Conservation (phyloP, 2,888 invertebrate genomes). For the Oscheius myriophilus region DNA sequence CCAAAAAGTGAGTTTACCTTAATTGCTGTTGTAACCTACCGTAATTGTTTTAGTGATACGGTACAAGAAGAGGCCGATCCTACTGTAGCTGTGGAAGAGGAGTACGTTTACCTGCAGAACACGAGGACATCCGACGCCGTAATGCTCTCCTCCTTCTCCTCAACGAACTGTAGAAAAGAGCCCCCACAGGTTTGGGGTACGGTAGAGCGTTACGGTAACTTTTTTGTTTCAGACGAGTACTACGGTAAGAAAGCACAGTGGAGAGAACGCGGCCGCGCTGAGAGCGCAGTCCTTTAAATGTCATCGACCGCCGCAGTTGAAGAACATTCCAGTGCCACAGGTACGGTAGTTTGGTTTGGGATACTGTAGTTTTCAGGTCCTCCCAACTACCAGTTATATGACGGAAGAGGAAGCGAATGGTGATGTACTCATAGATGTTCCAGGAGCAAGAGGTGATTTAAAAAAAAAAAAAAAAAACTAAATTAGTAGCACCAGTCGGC, state of each 20-base stretch:
- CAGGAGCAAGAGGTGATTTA: not conserved
- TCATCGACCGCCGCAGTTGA: conserved; percentile 28
- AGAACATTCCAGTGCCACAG: conserved; percentile 45
- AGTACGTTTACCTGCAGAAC: conserved; percentile 14
- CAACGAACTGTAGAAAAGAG: not conserved
- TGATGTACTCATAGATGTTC: conserved; percentile 1
- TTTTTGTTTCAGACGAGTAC: not conserved
- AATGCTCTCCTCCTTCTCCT: not conserved
- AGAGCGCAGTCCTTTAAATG: conserved; percentile 27
- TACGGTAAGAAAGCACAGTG: conserved; percentile 16
- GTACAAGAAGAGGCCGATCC: conserved; percentile 1
- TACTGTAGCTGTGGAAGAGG: conserved; percentile 10
- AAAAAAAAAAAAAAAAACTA: too few species aligned
- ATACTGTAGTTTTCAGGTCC: conserved; percentile 16
- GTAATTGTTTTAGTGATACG: conserved; percentile 6
- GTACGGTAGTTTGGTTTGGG: not conserved
- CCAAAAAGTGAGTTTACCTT: conserved; percentile 8
- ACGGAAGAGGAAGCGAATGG: conserved; percentile 11
- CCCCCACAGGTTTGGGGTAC: not conserved
- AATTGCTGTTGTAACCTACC: not conserved
- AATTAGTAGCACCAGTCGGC: too few species aligned
- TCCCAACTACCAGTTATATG: conserved; percentile 26
- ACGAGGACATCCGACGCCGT: conserved; percentile 1
- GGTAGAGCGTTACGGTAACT: not conserved
- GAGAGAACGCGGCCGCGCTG: not conserved